Base-by-base conservation (phyloP, 1,140 invertebrate species). In the fruit fly (Drosophila melanogaster) region DNA sequence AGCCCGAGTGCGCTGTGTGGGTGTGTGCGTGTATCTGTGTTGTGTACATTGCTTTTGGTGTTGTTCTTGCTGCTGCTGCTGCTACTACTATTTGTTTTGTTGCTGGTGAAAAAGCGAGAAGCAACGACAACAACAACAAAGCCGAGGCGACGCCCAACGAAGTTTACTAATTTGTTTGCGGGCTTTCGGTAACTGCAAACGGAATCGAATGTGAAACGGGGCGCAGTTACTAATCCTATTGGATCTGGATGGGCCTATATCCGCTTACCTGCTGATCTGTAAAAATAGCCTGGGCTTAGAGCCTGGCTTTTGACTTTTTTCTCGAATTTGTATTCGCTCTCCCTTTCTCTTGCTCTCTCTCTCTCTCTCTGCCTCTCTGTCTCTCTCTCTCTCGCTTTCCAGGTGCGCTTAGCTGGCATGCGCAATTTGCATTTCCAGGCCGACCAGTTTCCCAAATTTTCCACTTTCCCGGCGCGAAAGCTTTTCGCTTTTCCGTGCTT, bases 111-210 rank as follows among this genome's bases (percentile, higher is more conserved):
- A 41, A 30, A 53, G 37, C 30, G 30, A 30, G 30, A 30, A 30
- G 37, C 37, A 61, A 37, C 60, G 49, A 38, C 61, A 67, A 67
- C 61, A 60, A 58, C 61, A 60, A 58, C 61, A 47, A 46, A 72
- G 64, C 76, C 51, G 50, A 75, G 84, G 79, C 79, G 84, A 87
- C 84, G 84, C 84, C 84, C 84, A 84, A 70, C 78, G 81, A 79
- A 66, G 46, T 46, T 77, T 73, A 84, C 79, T 79, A 79, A 89
- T 80, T 87, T 76, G 76, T 74, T 61, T 81, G 77, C 50, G 14
- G 43, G 38, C 6, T 11, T 22, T 40, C 24, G 15, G 6, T 2
- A 57, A 58, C 10, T 50, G 26, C 24, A 69, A 65, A 61, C 53
- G 54, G 54, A 64, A 15, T 24, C 37, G 30, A 38, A 55, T 4